phyloP scores from a whole-genome alignment of 2,113 vertebrate genomes.

The Struthidea cinerea region DNA sequence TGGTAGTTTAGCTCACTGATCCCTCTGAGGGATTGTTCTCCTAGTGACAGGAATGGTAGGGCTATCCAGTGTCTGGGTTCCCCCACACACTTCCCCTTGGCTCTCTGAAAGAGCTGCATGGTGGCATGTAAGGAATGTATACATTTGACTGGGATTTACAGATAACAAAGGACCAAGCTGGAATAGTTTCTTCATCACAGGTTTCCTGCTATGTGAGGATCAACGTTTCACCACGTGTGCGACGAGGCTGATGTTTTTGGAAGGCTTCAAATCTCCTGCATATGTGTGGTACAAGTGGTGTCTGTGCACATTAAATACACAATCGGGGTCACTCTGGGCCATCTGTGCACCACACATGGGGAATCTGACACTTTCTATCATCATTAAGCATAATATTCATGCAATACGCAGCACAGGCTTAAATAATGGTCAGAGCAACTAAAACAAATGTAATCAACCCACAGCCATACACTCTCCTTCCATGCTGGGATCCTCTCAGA shows the following conservation, averaged over 20 bases:
- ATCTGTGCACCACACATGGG: conserved; percentile 24
- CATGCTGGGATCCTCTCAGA: background rate
- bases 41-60: background rate
- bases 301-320: background rate
- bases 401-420: background rate
- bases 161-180: conserved; percentile 6
- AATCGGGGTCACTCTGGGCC: background rate
- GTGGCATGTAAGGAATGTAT: conserved; percentile 28
- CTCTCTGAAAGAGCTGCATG: background rate
- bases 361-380: conserved; percentile 16
- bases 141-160: background rate
- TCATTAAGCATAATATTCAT: background rate
- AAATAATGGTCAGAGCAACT: background rate
- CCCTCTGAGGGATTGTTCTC: background rate
- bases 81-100: background rate
- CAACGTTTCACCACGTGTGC: background rate
- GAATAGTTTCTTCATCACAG: conserved; percentile 1
- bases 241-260: background rate
- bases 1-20: background rate
- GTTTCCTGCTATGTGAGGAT: background rate
- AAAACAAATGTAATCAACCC: background rate
- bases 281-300: background rate
- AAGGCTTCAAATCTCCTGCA: conserved; percentile 5
- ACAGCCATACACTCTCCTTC: background rate
- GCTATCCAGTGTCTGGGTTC: background rate